Evolutionary conservation across 1,140 invertebrate genomes (phyloP), one percentile per base, ranked within the genome.

Genomic region (Dendroctonus ponderosae): DNA sequence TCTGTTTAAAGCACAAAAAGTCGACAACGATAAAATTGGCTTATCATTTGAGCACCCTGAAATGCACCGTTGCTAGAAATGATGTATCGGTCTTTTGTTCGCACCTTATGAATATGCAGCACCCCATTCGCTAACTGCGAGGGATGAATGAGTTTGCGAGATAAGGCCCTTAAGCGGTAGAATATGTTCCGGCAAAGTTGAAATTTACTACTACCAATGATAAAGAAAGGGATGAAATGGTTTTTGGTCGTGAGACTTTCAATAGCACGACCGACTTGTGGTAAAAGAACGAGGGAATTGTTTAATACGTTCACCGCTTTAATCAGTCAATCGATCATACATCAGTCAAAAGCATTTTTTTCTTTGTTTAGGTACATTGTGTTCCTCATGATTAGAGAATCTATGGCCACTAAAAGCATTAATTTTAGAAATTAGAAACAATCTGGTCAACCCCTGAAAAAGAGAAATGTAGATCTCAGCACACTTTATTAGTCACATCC

Each of bases 21-120:
- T 26, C 26, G 26, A 26, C 26, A 26, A 26, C 26, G 26, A 26
- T 26, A 6, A 14, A 52, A 52, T 52, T 26, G 9, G 50, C 50
- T 52, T 52, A 52, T 52, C 50, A 15, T 52, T 14, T 26, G n/a
- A 46, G 43, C 26, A 26, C 26, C n/a, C 50, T 26, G 15, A 52
- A 52, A 52, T 52, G 50, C 50, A 52, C 15, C 50, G 9, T 26
- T 26, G 26, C 50, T 52, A 9, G 15, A 26, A 52, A 52, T 52
- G 50, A 52, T 52, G 50, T 52, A 52, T 52, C 50, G 50, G 50
- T 52, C 50, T 52, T 52, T 56, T 56, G 26, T 56, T 56, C 53
- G 53, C 39, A 40, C 26, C 39, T 56, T 56, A 56, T 56, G 39
- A 39, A 56, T 56, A 56, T 56, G 39, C 39, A 56, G 15, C 50